phyloP scores from a whole-genome alignment of 2,797 vertebrate genomes.

The Pachyuromys duprasi region DNA sequence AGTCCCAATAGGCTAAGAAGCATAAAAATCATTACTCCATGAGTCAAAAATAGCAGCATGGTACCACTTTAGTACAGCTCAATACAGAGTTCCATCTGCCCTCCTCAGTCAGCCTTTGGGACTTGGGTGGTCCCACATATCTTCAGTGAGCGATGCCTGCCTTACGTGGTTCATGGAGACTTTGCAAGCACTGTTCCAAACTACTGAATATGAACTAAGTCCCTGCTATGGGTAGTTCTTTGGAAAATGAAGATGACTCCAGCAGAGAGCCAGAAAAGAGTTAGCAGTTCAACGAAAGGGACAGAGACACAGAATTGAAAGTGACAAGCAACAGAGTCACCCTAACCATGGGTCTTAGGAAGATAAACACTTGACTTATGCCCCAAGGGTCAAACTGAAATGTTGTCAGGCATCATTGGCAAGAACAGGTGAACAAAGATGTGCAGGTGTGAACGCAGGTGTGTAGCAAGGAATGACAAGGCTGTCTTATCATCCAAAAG shows the following conservation, averaged over 20 bases:
- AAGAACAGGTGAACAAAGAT: not conserved
- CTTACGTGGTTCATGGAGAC: not conserved
- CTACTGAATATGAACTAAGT: not conserved
- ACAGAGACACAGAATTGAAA: not conserved
- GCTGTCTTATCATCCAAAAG: not conserved
- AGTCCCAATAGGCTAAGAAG: not conserved
- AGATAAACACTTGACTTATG: constrained; percentile 5
- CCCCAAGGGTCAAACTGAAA: not conserved
- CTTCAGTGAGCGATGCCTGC: not conserved
- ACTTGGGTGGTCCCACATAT: not conserved
- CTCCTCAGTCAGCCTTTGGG: not conserved
- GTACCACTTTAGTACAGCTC: not conserved
- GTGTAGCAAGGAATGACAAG: not conserved
- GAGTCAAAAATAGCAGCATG: not conserved
- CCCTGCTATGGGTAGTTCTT: not conserved
- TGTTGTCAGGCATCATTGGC: not conserved
- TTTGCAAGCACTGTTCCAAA: constrained; percentile 13
- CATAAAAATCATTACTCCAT: not conserved
- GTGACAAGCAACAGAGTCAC: constrained; percentile 1
- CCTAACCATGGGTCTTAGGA: not conserved
- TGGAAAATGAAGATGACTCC: constrained; percentile 34
- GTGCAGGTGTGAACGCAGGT: not conserved
- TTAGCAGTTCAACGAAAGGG: not conserved
- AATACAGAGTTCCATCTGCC: not conserved
- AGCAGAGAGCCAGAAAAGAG: not conserved